Conservation (phyloP, 1,140 invertebrate genomes). For the Calliphora vicina region DNA sequence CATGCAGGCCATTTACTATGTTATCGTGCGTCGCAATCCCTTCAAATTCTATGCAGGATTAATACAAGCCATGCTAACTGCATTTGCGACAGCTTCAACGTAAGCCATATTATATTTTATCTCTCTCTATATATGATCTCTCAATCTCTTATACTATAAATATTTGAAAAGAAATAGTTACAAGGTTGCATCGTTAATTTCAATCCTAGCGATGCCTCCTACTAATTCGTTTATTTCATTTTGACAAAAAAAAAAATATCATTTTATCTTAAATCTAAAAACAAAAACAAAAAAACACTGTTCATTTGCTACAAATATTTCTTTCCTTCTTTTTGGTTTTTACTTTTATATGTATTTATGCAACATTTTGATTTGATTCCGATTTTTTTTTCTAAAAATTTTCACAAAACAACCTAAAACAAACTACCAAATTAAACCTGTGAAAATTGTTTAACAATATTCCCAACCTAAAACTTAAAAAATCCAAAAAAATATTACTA, state of each 20-base stretch:
- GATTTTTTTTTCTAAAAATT: conserved; percentile 40
- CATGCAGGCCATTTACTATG: conserved; percentile 83
- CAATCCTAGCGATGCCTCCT: not conserved
- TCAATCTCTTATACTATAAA: conserved; percentile 37
- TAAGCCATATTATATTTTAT: conserved; percentile 65
- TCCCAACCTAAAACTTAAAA: conserved; percentile 39
- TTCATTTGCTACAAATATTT: conserved; percentile 52
- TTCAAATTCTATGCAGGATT: conserved; percentile 86
- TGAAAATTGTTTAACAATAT: conserved; percentile 31
- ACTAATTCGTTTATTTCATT: not conserved
- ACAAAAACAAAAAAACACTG: not conserved
- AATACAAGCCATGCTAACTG: conserved; percentile 86
- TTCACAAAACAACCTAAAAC: conserved; percentile 44
- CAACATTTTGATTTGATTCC: conserved; percentile 43
- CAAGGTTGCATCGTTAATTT: not conserved
- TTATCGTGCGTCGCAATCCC: conserved; percentile 86
- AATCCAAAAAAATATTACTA: conserved; percentile 38
- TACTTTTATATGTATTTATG: not conserved
- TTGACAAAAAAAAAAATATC: not conserved
- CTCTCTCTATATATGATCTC: conserved; percentile 40
- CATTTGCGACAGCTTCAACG: conserved; percentile 93
- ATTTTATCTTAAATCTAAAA: not conserved
- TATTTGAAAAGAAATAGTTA: not conserved
- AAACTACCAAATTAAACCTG: conserved; percentile 35
- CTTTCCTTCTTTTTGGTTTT: conserved; percentile 53